Evolutionary conservation across 2,113 vertebrate genomes (phyloP).

Genomic region (Pterocles gutturalis): DNA sequence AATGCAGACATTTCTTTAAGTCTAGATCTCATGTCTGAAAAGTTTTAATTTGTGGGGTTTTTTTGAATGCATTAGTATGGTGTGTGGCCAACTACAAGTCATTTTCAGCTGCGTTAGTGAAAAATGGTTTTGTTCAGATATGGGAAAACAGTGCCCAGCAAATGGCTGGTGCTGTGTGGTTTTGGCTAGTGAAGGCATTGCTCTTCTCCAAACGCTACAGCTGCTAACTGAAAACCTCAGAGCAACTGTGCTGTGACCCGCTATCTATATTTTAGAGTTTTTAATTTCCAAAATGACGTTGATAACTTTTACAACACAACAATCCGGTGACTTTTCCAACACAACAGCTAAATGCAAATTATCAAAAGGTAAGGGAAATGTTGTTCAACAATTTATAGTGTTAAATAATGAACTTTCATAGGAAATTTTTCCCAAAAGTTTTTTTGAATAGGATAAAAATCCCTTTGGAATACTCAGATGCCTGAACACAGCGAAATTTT

Average conservation of each 20-base stretch:
- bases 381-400: background rate
- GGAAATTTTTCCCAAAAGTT: background rate
- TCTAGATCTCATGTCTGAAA: background rate
- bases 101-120: background rate
- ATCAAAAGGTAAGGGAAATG: background rate
- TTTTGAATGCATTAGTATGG: background rate
- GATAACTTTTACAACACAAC: background rate
- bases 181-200: background rate
- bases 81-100: background rate
- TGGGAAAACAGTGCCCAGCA: background rate
- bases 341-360: background rate
- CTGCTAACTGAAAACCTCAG: constrained; percentile 17
- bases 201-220: constrained; percentile 32
- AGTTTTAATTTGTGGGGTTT: background rate
- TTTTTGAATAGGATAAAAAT: background rate
- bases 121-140: background rate
- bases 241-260: constrained; percentile 24
- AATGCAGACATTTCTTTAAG: background rate
- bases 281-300: constrained; percentile 1
- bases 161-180: background rate
- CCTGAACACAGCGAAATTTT: background rate
- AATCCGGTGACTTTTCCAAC: background rate
- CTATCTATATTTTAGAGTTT: background rate
- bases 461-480: background rate
- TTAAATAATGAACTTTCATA: background rate